Evolutionary conservation across 2,888 invertebrate species (phyloP).

Genomic region (Mesorhabditis spiculigera): DNA sequence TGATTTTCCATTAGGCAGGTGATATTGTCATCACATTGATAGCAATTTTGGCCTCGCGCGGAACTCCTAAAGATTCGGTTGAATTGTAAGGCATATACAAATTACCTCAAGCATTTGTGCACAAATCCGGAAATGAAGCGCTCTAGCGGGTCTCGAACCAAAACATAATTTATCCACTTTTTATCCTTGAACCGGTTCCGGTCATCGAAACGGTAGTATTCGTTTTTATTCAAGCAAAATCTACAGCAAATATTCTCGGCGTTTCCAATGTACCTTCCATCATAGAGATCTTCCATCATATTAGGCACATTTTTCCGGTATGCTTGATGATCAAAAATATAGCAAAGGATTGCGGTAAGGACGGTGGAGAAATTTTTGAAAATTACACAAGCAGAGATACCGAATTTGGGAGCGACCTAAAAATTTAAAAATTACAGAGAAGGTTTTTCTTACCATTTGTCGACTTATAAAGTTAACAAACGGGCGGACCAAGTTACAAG

Average conservation of each 20-base stretch:
- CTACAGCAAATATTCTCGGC: neutral
- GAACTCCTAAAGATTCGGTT: neutral
- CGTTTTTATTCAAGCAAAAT: conserved; percentile 2
- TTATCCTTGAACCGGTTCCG: neutral
- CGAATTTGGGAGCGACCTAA: neutral
- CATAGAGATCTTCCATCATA: neutral
- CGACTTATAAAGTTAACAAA: neutral
- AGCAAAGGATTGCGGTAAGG: conserved; percentile 1
- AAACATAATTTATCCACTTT: neutral
- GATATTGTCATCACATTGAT: neutral
- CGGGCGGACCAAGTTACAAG: neutral
- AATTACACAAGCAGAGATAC: conserved; percentile 2
- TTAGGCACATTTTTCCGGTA: neutral
- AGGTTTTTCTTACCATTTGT: neutral
- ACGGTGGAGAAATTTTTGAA: neutral
- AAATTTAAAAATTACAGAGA: neutral
- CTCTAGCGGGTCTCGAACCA: neutral
- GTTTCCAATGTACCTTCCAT: neutral
- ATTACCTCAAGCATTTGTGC: neutral
- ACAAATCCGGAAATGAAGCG: neutral
- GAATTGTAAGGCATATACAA: neutral
- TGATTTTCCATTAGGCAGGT: neutral
- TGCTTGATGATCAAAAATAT: neutral
- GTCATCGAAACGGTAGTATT: neutral
- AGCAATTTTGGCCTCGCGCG: neutral